Evolutionary conservation across 2,113 vertebrate species (phyloP).

Genomic region (Brevimyrus niger): DNA sequence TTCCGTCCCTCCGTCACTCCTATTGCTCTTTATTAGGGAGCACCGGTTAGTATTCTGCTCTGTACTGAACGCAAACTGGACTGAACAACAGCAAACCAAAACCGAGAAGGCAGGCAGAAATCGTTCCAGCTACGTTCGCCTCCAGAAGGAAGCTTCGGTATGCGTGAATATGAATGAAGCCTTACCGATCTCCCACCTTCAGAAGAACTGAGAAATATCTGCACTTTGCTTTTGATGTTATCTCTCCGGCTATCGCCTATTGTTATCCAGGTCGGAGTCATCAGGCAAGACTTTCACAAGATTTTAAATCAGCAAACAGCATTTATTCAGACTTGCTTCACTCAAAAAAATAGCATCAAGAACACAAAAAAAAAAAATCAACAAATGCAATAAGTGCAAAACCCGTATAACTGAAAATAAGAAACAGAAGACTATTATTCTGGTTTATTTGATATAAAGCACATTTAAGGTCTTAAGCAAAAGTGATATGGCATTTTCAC

Average conservation of each 20-base stretch:
- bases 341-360: background rate
- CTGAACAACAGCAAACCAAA: slow-evolving; percentile 6
- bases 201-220: slow-evolving; percentile 23
- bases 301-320: slow-evolving; percentile 12
- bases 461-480: background rate
- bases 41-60: slow-evolving; percentile 21
- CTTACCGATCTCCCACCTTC: slow-evolving; percentile 21
- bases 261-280: slow-evolving; percentile 52
- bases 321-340: background rate
- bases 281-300: slow-evolving; percentile 36
- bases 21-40: slow-evolving; percentile 24
- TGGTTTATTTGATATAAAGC: background rate
- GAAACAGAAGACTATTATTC: background rate
- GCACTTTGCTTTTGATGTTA: slow-evolving; percentile 31
- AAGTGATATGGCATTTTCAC: background rate
- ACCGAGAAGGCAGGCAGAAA: background rate
- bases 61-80: slow-evolving; percentile 19
- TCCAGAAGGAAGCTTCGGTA: background rate
- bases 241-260: slow-evolving; percentile 50
- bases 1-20: slow-evolving; percentile 35
- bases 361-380: background rate
- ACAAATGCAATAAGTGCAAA: background rate
- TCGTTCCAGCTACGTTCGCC: slow-evolving; percentile 3
- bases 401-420: background rate
- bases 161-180: background rate